phyloP scores from a whole-genome alignment of 2,113 vertebrate species.

The Bubalus kerabau region DNA sequence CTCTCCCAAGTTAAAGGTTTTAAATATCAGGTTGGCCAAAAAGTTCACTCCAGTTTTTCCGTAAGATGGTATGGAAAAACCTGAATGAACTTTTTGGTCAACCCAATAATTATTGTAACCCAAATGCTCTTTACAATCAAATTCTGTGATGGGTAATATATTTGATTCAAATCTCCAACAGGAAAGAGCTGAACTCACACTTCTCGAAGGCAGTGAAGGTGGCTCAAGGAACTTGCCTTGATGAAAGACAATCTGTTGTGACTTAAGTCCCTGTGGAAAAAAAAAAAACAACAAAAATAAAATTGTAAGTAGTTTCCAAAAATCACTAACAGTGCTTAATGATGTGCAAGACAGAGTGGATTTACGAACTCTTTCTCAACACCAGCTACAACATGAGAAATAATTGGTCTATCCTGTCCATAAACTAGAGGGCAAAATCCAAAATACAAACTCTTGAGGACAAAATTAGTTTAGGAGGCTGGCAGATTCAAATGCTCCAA shows the following conservation, averaged over 20 bases:
- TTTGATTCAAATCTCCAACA: slow-evolving; percentile 40
- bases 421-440: slow-evolving; percentile 8
- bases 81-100: neutral
- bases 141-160: neutral
- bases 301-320: slow-evolving; percentile 18
- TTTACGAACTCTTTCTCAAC: neutral
- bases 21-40: neutral
- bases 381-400: neutral
- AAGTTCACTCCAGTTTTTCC: neutral
- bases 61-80: neutral
- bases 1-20: neutral
- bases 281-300: slow-evolving; percentile 73
- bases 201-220: slow-evolving; percentile 88
- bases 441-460: slow-evolving; percentile 35
- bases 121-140: neutral
- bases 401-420: neutral
- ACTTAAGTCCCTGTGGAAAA: slow-evolving; percentile 90
- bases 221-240: slow-evolving; percentile 84
- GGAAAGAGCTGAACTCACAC: slow-evolving; percentile 86
- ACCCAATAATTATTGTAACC: neutral
- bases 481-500: slow-evolving; percentile 46
- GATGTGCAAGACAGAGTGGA: neutral
- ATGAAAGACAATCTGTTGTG: slow-evolving; percentile 93
- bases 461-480: slow-evolving; percentile 59
- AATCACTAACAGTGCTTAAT: neutral